A percentile compares a stretch with the other conserved stretches of the same genome.
phyloP scores from a whole-genome alignment of 1,140 invertebrate species.

The Lasioglossum baleicum region DNA sequence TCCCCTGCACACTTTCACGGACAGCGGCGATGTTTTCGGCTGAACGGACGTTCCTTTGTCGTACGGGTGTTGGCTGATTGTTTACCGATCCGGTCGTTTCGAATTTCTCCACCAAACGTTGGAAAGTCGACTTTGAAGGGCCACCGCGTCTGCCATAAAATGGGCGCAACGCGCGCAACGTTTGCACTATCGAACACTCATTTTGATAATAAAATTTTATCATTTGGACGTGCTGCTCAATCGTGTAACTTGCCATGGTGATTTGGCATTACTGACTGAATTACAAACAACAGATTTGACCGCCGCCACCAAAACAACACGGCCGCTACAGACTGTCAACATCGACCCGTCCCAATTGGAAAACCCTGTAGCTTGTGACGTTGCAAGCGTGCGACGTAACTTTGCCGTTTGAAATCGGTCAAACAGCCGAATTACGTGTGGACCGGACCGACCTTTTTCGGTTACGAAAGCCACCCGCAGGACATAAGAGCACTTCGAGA shows the following conservation, averaged over 20 bases:
- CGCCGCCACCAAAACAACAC: slow-evolving; percentile 11
- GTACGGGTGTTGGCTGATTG: slow-evolving; percentile 2
- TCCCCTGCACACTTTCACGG: background rate
- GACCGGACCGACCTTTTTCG: too few species aligned
- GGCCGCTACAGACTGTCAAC: slow-evolving; percentile 12
- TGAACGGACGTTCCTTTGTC: too few species aligned
- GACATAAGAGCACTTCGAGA: too few species aligned
- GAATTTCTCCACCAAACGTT: slow-evolving; percentile 16
- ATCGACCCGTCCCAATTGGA: slow-evolving; percentile 13
- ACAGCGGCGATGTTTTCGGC: slow-evolving; percentile 9
- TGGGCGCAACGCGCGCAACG: background rate
- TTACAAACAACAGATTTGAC: slow-evolving; percentile 11
- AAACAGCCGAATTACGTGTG: too few species aligned
- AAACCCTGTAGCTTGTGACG: slow-evolving; percentile 18
- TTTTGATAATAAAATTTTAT: slow-evolving; percentile 30
- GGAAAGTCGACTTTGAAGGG: slow-evolving; percentile 6
- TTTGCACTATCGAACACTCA: slow-evolving; percentile 10
- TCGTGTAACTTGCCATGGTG: slow-evolving; percentile 26
- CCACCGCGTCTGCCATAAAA: slow-evolving; percentile 11
- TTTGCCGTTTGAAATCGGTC: too few species aligned
- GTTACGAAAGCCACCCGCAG: too few species aligned
- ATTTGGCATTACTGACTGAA: slow-evolving; percentile 14
- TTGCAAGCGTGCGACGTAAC: too few species aligned
- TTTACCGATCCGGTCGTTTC: slow-evolving; percentile 12
- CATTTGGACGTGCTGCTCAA: slow-evolving; percentile 23